These are phyloP conservation scores for Monarcha castaneiventris DNA, from an alignment of 2,113 vertebrate species.

Conservation along the genomic window DNA sequence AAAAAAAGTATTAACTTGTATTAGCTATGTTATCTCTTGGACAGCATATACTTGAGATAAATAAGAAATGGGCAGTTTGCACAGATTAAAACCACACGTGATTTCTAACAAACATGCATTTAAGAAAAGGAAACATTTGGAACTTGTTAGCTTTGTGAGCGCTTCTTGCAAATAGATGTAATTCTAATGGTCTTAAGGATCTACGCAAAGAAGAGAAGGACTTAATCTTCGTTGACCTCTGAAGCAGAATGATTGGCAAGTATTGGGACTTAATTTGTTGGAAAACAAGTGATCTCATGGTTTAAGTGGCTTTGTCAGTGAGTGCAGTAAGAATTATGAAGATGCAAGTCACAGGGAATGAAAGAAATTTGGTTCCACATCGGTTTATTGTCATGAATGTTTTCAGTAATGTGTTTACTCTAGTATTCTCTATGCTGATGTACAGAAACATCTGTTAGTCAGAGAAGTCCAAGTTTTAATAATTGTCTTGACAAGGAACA, in stretches of 20 bases:
- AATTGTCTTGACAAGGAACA: slow-evolving; percentile 41
- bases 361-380: slow-evolving; percentile 50
- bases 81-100: slow-evolving; percentile 65
- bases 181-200: slow-evolving; percentile 53
- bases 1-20: neutral
- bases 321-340: slow-evolving; percentile 51
- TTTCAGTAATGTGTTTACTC: slow-evolving; percentile 7
- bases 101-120: slow-evolving; percentile 69
- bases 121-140: slow-evolving; percentile 70
- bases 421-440: neutral
- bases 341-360: slow-evolving; percentile 44
- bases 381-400: neutral
- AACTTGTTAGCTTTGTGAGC: slow-evolving; percentile 67
- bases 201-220: slow-evolving; percentile 31
- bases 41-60: slow-evolving; percentile 43
- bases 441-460: slow-evolving; percentile 41
- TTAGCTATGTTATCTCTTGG: slow-evolving; percentile 46
- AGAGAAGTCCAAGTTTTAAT: slow-evolving; percentile 22
- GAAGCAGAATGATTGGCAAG: slow-evolving; percentile 53
- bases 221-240: slow-evolving; percentile 55
- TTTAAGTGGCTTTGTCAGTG: slow-evolving; percentile 58
- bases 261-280: slow-evolving; percentile 45
- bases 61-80: slow-evolving; percentile 58
- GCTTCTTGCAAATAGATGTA: slow-evolving; percentile 31
- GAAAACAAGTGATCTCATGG: slow-evolving; percentile 74